Evolutionary conservation across 1,140 invertebrate species (phyloP).

Genomic region (Sipha flava): DNA sequence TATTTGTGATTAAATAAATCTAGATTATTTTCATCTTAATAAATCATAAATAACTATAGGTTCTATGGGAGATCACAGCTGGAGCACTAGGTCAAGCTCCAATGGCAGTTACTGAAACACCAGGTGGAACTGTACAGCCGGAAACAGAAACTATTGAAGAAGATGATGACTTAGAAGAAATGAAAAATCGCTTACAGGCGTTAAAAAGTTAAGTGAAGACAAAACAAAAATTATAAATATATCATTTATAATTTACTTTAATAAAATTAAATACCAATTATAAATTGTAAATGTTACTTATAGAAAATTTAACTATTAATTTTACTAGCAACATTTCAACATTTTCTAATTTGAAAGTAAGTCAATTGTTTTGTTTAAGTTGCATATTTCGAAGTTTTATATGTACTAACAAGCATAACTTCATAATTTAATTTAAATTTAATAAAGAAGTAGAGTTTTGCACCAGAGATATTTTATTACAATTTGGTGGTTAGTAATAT

Average conservation of each 20-base stretch:
- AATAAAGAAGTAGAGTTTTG: background rate
- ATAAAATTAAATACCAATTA: background rate
- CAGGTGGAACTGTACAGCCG: slow-evolving; percentile 54
- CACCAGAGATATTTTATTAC: background rate
- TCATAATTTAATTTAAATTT: background rate
- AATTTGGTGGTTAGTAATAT: too few species aligned
- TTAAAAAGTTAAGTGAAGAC: slow-evolving; percentile 47
- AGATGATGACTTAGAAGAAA: slow-evolving; percentile 72
- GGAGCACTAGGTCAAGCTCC: slow-evolving; percentile 87
- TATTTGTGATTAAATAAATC: slow-evolving; percentile 27
- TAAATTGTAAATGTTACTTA: background rate
- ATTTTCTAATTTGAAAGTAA: too few species aligned
- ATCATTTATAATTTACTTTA: background rate
- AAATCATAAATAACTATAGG: slow-evolving; percentile 45
- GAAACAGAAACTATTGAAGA: slow-evolving; percentile 53
- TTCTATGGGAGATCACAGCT: slow-evolving; percentile 91
- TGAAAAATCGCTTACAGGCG: slow-evolving; percentile 74
- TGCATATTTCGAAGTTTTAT: background rate
- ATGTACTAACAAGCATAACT: background rate
- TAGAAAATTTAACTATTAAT: background rate
- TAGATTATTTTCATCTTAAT: background rate
- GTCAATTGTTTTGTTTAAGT: background rate
- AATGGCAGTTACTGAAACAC: slow-evolving; percentile 49
- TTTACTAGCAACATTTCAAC: background rate
- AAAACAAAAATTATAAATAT: background rate